Evolutionary conservation across 2,888 invertebrate genomes (phyloP).

Genomic region (Erpobdella octoculata): DNA sequence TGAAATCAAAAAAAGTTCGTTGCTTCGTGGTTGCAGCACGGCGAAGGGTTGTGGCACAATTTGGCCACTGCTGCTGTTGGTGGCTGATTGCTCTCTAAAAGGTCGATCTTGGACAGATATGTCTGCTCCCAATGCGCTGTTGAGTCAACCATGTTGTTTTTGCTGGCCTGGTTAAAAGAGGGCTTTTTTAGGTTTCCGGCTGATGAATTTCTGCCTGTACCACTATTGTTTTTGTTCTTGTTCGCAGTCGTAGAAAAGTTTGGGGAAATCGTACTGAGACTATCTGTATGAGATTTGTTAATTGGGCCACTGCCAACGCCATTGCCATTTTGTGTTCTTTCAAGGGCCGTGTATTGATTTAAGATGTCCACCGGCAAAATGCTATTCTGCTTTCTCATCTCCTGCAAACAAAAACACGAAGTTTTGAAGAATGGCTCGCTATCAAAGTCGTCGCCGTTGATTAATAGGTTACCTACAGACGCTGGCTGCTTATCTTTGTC

Average conservation of each 20-base stretch:
- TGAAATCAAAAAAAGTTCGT: too few species aligned
- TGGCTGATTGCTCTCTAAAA: slow-evolving; percentile 10
- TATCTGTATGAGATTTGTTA: too few species aligned
- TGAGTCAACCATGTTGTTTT: not conserved
- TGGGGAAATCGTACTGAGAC: too few species aligned
- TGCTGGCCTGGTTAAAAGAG: not conserved
- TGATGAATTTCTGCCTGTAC: too few species aligned
- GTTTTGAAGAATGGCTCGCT: not conserved
- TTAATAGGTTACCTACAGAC: too few species aligned
- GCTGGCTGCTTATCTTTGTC: too few species aligned
- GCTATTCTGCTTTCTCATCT: not conserved
- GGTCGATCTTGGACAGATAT: slow-evolving; percentile 14
- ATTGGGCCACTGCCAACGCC: not conserved
- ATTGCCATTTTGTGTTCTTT: not conserved
- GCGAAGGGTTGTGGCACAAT: not conserved
- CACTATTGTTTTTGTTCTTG: too few species aligned
- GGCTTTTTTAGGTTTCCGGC: too few species aligned
- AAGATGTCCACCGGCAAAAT: too few species aligned
- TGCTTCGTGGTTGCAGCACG: not conserved
- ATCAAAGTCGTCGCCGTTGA: too few species aligned
- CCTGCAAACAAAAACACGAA: slow-evolving; percentile 5
- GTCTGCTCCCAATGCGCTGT: not conserved
- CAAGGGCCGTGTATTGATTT: slow-evolving; percentile 4
- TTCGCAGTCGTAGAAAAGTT: too few species aligned
- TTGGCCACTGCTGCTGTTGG: too few species aligned